Conservation (phyloP, 2,888 invertebrate species). For the Andrena camellia region DNA sequence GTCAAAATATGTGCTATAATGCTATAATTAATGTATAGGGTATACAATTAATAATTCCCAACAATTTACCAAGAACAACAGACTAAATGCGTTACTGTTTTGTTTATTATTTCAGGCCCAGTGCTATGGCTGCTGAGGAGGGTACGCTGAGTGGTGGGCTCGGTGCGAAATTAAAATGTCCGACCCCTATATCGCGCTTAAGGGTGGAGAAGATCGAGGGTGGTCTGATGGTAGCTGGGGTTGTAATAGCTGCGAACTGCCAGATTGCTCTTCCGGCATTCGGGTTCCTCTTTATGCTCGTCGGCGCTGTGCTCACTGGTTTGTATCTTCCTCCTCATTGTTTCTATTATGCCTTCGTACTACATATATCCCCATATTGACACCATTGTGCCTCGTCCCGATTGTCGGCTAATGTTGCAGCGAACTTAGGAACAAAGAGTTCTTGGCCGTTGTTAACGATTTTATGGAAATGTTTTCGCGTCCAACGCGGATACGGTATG, state of each 20-base stretch:
- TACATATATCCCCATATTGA: slow-evolving; percentile 1
- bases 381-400: slow-evolving; percentile 1
- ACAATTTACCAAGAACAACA: not conserved
- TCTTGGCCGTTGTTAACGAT: not conserved
- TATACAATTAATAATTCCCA: no score
- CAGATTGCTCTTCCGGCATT: slow-evolving; percentile 92
- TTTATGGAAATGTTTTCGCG: not conserved
- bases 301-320: slow-evolving; percentile 92
- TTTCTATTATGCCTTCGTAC: not conserved
- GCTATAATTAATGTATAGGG: no score
- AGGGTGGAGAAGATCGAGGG: slow-evolving; percentile 92
- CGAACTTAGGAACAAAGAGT: not conserved
- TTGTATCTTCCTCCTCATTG: slow-evolving; percentile 74
- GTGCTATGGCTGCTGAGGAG: slow-evolving; percentile 88
- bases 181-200: slow-evolving; percentile 89
- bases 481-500: not conserved
- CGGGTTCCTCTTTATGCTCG: slow-evolving; percentile 91
- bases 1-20: no score
- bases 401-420: slow-evolving; percentile 24
- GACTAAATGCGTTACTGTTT: slow-evolving; percentile 42
- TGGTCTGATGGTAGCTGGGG: slow-evolving; percentile 91
- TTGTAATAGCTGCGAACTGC: slow-evolving; percentile 92
- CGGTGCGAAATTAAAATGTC: slow-evolving; percentile 86
- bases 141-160: slow-evolving; percentile 80
- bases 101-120: slow-evolving; percentile 85